Evolutionary conservation across 2,797 vertebrate genomes (phyloP), one percentile per base, ranked within the genome.

Genomic region (Chloroceryle inda): DNA sequence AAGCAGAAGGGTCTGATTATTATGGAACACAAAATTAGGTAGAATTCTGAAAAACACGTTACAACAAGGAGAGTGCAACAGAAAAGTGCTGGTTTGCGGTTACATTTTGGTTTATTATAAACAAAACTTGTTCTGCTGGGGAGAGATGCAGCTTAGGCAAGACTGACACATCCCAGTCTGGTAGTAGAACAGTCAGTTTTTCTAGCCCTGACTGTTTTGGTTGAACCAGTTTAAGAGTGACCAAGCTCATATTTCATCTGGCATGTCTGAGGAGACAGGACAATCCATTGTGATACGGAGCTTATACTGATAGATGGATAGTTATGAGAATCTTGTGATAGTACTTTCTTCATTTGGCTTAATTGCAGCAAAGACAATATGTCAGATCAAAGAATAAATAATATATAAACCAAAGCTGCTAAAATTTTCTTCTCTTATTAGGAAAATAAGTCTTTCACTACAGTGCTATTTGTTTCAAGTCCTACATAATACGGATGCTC

Each of bases 271-370:
- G 35, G 62, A 67, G 33, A 44, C 22, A 33, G 56, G 40, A n/a
- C 7, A 2, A 1, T 73, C 52, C 35, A 0, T 29, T 45, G 18
- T 50, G 29, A 3, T n/a, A 13, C 2, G 66, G 42, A 69, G 16
- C 13, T 67, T 72, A 23, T 33, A 44, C 5, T 21, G 33, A 50
- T 13, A 27, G 6, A n/a, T 35, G 13, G 26, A 62, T 11, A n/a
- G 5, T n/a, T 44, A 63, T 33, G 22, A 38, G 35, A 53, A 47
- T 4, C 8, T 81, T 15, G 18, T 75, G 22, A 44, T 7, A 64
- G 14, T 53, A 8, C 35, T 12, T 21, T 73, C 67, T 45, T 47
- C 26, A n/a, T 13, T 71, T 67, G 29, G 10, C 38, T 44, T 56
- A 35, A 58, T 35, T 79, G 38, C 47, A 85, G 23, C 47, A 77